Conservation (phyloP, 2,888 invertebrate genomes). For the Exocentrus adspersus region DNA sequence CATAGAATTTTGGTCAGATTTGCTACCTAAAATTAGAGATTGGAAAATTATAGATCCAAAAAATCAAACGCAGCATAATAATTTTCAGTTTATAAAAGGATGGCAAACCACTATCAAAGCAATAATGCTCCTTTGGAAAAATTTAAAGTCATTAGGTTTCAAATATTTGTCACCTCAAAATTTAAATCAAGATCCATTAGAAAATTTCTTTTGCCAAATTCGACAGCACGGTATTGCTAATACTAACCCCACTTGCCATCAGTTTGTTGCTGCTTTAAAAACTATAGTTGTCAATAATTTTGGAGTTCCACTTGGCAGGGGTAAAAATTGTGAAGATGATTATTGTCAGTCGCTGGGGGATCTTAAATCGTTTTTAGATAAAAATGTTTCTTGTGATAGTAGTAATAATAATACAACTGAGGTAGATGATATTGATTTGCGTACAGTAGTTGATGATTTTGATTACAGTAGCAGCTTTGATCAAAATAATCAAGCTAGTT, state of each 20-base stretch:
- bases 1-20: constrained; percentile 24
- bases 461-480: not conserved
- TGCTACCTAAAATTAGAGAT: constrained; percentile 23
- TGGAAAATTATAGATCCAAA: constrained; percentile 22
- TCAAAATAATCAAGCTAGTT: not conserved
- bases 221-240: constrained; percentile 27
- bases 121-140: not conserved
- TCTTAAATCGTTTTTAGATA: not conserved
- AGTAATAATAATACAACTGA: not conserved
- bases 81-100: constrained; percentile 6
- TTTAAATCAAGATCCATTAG: constrained; percentile 32
- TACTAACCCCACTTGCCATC: constrained; percentile 30
- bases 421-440: too few species aligned
- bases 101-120: constrained; percentile 25
- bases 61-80: not conserved
- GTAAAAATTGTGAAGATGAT: constrained; percentile 2
- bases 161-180: not conserved
- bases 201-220: constrained; percentile 31
- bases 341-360: not conserved
- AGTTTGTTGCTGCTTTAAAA: constrained; percentile 34
- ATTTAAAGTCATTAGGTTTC: not conserved
- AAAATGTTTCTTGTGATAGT: not conserved
- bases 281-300: constrained; percentile 27
- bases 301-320: not conserved
- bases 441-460: too few species aligned